These are phyloP conservation scores for Portevinia maculata DNA, from an alignment of 2,888 invertebrate species.

Conservation along the genomic window DNA sequence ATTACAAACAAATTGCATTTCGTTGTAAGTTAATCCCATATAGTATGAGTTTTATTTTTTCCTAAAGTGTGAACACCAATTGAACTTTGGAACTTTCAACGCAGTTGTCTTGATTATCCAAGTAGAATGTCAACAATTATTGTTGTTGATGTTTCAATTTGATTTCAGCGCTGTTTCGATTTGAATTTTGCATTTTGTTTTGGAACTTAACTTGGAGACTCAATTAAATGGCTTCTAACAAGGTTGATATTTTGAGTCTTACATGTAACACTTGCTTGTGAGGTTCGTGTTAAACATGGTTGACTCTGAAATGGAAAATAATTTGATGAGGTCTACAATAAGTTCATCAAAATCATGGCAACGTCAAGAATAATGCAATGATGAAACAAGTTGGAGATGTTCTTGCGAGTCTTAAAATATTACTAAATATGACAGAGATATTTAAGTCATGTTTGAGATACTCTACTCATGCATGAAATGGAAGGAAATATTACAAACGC, in stretches of 20 bases:
- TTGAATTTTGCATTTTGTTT: constrained; percentile 50
- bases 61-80: constrained; percentile 1
- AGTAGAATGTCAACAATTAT: constrained; percentile 30
- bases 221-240: constrained; percentile 59
- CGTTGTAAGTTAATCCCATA: constrained; percentile 22
- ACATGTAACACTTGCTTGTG: constrained; percentile 60
- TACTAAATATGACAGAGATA: constrained; percentile 1
- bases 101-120: neutral
- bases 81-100: constrained; percentile 6
- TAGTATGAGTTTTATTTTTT: neutral
- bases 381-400: neutral
- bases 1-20: constrained; percentile 48
- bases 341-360: constrained; percentile 43
- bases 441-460: constrained; percentile 5
- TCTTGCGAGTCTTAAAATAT: constrained; percentile 33
- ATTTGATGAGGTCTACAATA: constrained; percentile 16
- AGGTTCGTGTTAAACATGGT: constrained; percentile 33
- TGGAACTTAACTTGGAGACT: constrained; percentile 44
- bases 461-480: neutral
- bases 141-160: constrained; percentile 59
- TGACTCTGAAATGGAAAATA: constrained; percentile 26
- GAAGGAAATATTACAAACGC: no score
- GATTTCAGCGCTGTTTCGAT: constrained; percentile 11
- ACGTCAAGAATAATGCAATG: constrained; percentile 11
- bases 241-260: constrained; percentile 50